phyloP scores from a whole-genome alignment of 2,797 vertebrate genomes.

The Myotis daubentonii region DNA sequence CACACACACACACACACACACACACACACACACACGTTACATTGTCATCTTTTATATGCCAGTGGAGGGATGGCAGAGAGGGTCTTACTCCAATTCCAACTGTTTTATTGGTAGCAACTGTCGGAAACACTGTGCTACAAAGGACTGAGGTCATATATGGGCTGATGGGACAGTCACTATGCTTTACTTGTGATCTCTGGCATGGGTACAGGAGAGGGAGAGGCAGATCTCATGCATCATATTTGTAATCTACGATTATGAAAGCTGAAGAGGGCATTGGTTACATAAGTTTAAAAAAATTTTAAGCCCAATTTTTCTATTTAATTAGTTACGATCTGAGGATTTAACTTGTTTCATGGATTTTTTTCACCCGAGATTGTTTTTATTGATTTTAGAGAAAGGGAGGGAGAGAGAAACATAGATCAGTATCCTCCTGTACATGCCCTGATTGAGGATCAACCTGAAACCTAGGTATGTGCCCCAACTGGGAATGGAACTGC shows the following conservation, averaged over 20 bases:
- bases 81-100: neutral
- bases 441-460: neutral
- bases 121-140: neutral
- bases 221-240: neutral
- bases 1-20: neutral
- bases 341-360: neutral
- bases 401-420: neutral
- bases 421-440: neutral
- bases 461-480: neutral
- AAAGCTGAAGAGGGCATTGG: neutral
- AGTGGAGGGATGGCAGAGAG: neutral
- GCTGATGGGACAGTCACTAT: neutral
- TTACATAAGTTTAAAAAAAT: neutral
- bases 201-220: neutral
- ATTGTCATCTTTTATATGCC: neutral
- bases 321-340: neutral
- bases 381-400: neutral
- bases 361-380: neutral
- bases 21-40: neutral
- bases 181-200: neutral
- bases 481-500: neutral
- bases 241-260: neutral
- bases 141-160: neutral
- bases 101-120: neutral
- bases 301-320: neutral